Conservation (phyloP, 2,888 invertebrate genomes). For the Lamellibrachia columna region DNA sequence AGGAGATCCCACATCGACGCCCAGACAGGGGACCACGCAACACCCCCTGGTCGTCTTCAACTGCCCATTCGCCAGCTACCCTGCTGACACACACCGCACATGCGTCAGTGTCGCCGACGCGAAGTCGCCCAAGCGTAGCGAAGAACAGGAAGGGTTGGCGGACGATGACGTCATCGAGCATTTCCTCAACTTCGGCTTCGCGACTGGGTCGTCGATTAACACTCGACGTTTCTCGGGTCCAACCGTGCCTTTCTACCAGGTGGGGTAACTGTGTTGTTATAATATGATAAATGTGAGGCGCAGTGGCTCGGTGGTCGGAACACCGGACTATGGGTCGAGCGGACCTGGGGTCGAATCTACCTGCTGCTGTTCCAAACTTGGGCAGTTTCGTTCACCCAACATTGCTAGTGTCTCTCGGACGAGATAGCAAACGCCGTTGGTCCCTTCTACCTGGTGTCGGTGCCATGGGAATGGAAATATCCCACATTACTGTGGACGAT, state of each 20-base stretch:
- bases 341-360: too few relatives aligned
- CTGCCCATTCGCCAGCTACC: conserved; percentile 32
- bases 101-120: conserved; percentile 25
- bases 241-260: conserved; percentile 18
- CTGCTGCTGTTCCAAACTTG: too few relatives aligned
- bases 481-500: too few relatives aligned
- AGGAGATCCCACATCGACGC: conserved; percentile 16
- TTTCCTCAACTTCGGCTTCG: conserved; percentile 30
- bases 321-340: too few relatives aligned
- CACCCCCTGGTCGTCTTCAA: conserved; percentile 28
- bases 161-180: conserved; percentile 23
- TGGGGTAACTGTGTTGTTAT: background rate
- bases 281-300: background rate
- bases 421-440: too few relatives aligned
- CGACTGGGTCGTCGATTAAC: conserved; percentile 23
- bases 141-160: background rate
- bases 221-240: conserved; percentile 22
- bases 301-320: background rate
- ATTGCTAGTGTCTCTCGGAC: too few relatives aligned
- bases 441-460: too few relatives aligned
- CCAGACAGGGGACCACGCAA: background rate
- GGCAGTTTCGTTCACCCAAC: too few relatives aligned
- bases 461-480: too few relatives aligned
- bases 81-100: conserved; percentile 20
- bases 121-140: background rate